Evolutionary conservation across 2,797 vertebrate genomes (phyloP).

Genomic region (Phyllotis vaccarum): DNA sequence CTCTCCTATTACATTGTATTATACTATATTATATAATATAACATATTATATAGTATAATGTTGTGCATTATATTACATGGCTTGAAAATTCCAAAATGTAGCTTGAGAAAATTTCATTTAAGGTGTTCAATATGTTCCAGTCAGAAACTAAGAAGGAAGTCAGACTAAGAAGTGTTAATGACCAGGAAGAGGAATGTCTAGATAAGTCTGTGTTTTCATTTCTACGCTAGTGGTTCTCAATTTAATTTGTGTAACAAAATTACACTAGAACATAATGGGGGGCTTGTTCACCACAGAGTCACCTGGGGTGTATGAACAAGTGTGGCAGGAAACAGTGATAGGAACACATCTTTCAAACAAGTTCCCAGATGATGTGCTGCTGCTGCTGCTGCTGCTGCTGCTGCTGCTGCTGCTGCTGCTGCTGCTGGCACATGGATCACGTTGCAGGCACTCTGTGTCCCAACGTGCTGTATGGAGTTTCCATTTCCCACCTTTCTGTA

Average conservation of each 20-base stretch:
- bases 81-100: neutral
- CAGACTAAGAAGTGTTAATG: neutral
- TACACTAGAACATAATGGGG: fast-evolving
- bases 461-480: fast-evolving
- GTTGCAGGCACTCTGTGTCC: neutral
- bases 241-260: neutral
- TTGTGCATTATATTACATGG: neutral
- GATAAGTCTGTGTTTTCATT: neutral
- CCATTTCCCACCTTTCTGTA: fast-evolving
- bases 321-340: too few species aligned
- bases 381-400: too few species aligned
- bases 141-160: neutral
- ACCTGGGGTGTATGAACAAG: fast-evolving
- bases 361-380: too few species aligned
- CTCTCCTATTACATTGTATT: neutral
- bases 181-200: neutral
- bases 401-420: too few species aligned
- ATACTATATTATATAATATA: too few species aligned
- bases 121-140: neutral
- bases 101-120: neutral
- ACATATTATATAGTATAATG: too few species aligned
- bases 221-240: neutral
- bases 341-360: fast-evolving
- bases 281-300: neutral
- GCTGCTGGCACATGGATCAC: fast-evolving